Evolutionary conservation across 2,113 vertebrate species (phyloP).

Genomic region (Osmerus eperlanus): DNA sequence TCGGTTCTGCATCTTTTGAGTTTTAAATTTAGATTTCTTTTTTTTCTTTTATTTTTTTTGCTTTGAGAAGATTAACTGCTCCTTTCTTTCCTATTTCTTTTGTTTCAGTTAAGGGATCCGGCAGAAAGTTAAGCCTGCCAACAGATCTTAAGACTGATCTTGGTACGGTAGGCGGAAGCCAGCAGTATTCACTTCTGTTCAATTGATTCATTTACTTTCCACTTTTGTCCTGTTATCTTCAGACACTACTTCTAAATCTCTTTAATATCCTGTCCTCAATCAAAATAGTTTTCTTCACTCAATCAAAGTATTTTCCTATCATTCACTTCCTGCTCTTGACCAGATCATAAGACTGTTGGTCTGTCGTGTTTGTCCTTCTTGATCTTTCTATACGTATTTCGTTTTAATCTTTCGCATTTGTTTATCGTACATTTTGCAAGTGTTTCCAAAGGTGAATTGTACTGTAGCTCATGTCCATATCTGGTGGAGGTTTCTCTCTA

Average conservation of each 20-base stretch:
- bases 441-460: slow-evolving; percentile 73
- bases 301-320: slow-evolving; percentile 42
- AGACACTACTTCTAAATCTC: slow-evolving; percentile 49
- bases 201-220: slow-evolving; percentile 56
- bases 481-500: slow-evolving; percentile 51
- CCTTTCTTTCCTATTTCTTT: slow-evolving; percentile 95
- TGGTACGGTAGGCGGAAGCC: slow-evolving; percentile 97
- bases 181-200: slow-evolving; percentile 74
- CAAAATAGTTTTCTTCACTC: slow-evolving; percentile 10
- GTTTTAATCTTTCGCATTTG: slow-evolving; percentile 34
- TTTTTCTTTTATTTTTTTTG: slow-evolving; percentile 49
- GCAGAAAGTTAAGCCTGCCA: slow-evolving; percentile 99
- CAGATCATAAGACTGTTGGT: slow-evolving; percentile 45
- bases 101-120: slow-evolving; percentile 98
- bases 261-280: slow-evolving; percentile 13
- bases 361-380: slow-evolving; percentile 51
- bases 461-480: slow-evolving; percentile 64
- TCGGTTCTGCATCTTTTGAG: slow-evolving; percentile 13
- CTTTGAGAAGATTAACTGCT: slow-evolving; percentile 84
- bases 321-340: slow-evolving; percentile 44
- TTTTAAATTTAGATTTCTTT: slow-evolving; percentile 24
- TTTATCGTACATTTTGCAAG: slow-evolving; percentile 77
- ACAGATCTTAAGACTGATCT: slow-evolving; percentile 99
- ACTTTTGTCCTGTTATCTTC: slow-evolving; percentile 52
- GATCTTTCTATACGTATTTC: slow-evolving; percentile 35